These are phyloP conservation scores for Stigmatopora argus DNA, from an alignment of 2,113 vertebrate genomes.

Conservation along the genomic window DNA sequence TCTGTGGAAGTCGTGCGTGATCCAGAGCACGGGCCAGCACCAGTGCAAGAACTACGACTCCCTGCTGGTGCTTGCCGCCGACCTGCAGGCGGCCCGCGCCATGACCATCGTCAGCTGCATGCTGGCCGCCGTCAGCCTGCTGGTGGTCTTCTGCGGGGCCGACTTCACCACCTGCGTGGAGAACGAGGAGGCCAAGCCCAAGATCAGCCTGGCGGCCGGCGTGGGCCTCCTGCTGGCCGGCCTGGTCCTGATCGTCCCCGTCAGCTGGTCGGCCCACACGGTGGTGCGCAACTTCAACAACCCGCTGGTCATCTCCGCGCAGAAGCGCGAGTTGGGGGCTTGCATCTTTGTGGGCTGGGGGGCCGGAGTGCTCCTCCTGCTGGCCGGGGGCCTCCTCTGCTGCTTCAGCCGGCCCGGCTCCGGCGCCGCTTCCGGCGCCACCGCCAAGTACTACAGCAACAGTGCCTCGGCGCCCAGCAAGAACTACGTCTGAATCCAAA, in stretches of 20 bases:
- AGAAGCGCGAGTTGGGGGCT: slow-evolving; percentile 66
- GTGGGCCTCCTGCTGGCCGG: slow-evolving; percentile 63
- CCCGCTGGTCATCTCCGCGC: fast-evolving
- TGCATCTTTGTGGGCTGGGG: slow-evolving; percentile 75
- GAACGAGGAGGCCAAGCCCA: slow-evolving; percentile 67
- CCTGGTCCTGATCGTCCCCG: slow-evolving; percentile 66
- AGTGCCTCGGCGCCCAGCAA: slow-evolving; percentile 51
- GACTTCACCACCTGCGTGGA: slow-evolving; percentile 73
- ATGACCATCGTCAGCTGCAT: slow-evolving; percentile 71
- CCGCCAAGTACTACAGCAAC: slow-evolving; percentile 71
- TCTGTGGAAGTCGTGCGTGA: slow-evolving; percentile 72
- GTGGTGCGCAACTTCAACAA: slow-evolving; percentile 60
- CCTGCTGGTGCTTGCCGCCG: slow-evolving; percentile 57
- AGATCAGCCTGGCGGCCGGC: slow-evolving; percentile 64
- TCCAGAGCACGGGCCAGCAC: slow-evolving; percentile 78
- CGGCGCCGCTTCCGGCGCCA: slow-evolving; percentile 37
- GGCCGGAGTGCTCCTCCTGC: slow-evolving; percentile 59
- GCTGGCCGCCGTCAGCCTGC: slow-evolving; percentile 54
- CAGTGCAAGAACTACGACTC: slow-evolving; percentile 76
- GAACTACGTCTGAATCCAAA: slow-evolving; percentile 61
- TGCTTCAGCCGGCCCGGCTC: slow-evolving; percentile 66
- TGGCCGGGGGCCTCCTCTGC: slow-evolving; percentile 71
- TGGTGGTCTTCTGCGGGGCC: slow-evolving; percentile 65
- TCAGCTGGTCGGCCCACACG: slow-evolving; percentile 70
- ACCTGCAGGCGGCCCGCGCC: slow-evolving; percentile 71